Base-by-base conservation (phyloP, 92 coral and sea anemone species). In the Parazoanthus atlanticus region DNA sequence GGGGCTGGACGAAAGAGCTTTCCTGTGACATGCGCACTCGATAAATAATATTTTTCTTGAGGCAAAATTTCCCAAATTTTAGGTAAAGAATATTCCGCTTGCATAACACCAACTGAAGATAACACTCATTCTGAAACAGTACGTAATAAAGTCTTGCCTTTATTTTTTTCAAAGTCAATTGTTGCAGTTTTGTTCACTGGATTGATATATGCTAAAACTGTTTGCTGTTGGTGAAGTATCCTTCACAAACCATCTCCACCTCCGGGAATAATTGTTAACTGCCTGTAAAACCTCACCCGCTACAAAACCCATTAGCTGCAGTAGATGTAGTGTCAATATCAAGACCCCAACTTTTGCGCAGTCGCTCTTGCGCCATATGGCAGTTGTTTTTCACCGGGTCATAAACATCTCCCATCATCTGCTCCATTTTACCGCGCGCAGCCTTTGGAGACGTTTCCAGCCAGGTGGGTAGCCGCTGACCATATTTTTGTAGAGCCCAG, bases 371-470 rank as follows among this genome's bases (percentile, higher is more conserved):
- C 16, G 94, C 94, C 67, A 87, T 89, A 85, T 92, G 89, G 32
- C 94, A 87, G 82, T 92, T 92, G 86, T 89, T 88, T 32, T 87
- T 90, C 28, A 91, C 70, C 28, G 89, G 83, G 77, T 92, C 89
- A 41, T 90, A 92, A 16, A 77, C 74, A 65, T 82, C 33, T 29
- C 94, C 94, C 91, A 92, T 90, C 25, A 90, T 71, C 34, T 58
- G 74, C 82, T 90, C 93, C 94, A 92, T 92, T 49, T 91, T 83
- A 72, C 86, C 91, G 16, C 88, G 88, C 6, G 94, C 94, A 17
- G 87, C 69, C 76, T 36, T 47, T 9, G 93, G 94, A 6, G 91
- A 74, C 15, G 86, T 78, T 58, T 69, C 81, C 77, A 80, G 85
- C 75, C 80, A 43, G 15, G 71, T 69, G 9, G 93, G 80, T 17